These are phyloP conservation scores for Zeugodacus cucurbitae DNA, from an alignment of 1,140 invertebrate genomes.

Conservation along the genomic window DNA sequence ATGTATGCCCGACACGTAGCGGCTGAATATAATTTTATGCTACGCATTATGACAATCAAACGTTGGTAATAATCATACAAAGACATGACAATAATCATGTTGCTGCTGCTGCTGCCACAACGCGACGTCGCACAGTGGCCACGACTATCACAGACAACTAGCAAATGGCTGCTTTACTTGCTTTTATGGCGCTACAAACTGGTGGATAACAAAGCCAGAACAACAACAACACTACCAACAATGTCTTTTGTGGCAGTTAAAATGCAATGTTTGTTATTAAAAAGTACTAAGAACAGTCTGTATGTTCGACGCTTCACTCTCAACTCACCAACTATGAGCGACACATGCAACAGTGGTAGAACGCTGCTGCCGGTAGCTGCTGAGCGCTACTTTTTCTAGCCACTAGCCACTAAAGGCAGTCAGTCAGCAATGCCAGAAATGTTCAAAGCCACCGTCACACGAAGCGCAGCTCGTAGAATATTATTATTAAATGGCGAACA, in stretches of 20 bases:
- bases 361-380: background rate
- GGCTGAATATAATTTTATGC: constrained; percentile 34
- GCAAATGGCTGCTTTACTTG: constrained; percentile 16
- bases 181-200: constrained; percentile 26
- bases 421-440: background rate
- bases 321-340: background rate
- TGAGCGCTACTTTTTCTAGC: background rate
- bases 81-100: constrained; percentile 32
- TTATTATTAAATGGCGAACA: background rate
- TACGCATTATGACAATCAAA: constrained; percentile 35
- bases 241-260: constrained; percentile 4
- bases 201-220: background rate
- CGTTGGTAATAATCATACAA: constrained; percentile 31
- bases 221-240: background rate
- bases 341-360: background rate
- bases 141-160: too few relatives aligned
- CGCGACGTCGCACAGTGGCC: background rate
- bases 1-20: background rate
- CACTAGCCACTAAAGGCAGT: background rate
- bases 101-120: background rate
- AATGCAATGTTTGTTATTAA: constrained; percentile 36
- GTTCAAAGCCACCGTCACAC: constrained; percentile 14
- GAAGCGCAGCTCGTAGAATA: background rate
- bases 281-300: background rate
- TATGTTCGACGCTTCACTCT: background rate